These are phyloP conservation scores for Thalassaphorura encarpata DNA, from an alignment of 1,140 invertebrate genomes.

Conservation along the genomic window DNA sequence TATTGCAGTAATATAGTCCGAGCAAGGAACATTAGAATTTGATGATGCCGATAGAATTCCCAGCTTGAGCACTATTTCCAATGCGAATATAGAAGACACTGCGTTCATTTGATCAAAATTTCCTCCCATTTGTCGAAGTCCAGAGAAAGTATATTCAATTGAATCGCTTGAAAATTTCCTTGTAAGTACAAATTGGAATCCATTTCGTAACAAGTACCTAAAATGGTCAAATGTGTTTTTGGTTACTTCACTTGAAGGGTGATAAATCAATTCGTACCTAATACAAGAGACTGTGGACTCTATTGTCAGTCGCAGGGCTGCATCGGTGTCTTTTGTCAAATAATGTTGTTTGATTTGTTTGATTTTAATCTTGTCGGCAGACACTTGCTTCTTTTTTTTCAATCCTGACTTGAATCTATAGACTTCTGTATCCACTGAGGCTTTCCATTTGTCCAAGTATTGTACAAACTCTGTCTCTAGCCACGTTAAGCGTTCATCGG, in stretches of 20 bases:
- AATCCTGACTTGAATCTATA: no score
- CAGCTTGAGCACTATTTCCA: background rate
- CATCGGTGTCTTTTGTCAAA: background rate
- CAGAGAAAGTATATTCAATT: background rate
- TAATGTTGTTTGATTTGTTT: background rate
- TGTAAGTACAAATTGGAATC: slow-evolving; percentile 3
- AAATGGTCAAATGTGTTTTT: no score
- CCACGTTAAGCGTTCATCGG: background rate
- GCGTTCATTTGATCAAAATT: background rate
- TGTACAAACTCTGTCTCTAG: background rate
- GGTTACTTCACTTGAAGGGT: no score
- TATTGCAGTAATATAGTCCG: background rate
- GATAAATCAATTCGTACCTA: no score
- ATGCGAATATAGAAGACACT: background rate
- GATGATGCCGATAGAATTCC: background rate
- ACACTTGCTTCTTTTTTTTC: background rate
- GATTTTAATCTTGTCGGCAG: background rate
- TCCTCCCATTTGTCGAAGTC: background rate
- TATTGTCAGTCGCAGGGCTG: background rate
- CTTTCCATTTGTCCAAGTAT: slow-evolving; percentile 1
- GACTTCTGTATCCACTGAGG: background rate
- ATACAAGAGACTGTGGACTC: background rate
- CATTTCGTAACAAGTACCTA: background rate
- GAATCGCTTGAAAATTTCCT: slow-evolving; percentile 4
- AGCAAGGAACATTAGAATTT: background rate